phyloP scores from a whole-genome alignment of 1,140 invertebrate species.

The Drosophila truncata region DNA sequence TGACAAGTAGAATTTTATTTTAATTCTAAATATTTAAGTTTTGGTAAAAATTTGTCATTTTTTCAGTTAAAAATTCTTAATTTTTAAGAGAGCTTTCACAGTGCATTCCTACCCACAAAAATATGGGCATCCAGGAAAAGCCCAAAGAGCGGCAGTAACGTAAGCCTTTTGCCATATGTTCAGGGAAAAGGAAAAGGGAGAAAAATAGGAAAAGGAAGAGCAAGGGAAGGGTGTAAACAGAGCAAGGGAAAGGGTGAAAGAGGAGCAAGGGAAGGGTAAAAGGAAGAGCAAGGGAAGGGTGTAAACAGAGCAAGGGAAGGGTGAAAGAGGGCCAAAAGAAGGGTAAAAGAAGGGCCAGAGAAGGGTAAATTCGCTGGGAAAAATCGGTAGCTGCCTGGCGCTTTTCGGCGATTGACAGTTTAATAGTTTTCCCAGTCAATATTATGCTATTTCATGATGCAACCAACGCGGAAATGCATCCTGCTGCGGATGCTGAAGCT shows the following conservation, averaged over 20 bases:
- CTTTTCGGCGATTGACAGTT: conserved; percentile 69
- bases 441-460: conserved; percentile 72
- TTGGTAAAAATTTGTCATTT: accelerated
- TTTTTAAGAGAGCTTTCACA: not conserved
- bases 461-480: conserved; percentile 31
- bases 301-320: not conserved
- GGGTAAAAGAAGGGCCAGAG: not conserved
- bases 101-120: conserved; percentile 1
- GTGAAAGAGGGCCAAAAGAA: not conserved
- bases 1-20: not conserved
- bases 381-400: conserved; percentile 9
- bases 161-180: conserved; percentile 33
- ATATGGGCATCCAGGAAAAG: conserved; percentile 20
- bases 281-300: not conserved
- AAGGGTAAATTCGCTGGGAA: not conserved
- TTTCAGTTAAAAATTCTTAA: accelerated
- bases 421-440: conserved; percentile 79
- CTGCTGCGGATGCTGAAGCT: not conserved
- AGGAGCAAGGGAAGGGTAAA: not conserved
- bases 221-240: no score
- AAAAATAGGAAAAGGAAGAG: not conserved
- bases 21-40: not conserved
- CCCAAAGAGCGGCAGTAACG: conserved; percentile 12
- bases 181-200: not conserved
- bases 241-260: not conserved